Conservation (phyloP, 2,113 vertebrate species). For the Myotis yumanensis region DNA sequence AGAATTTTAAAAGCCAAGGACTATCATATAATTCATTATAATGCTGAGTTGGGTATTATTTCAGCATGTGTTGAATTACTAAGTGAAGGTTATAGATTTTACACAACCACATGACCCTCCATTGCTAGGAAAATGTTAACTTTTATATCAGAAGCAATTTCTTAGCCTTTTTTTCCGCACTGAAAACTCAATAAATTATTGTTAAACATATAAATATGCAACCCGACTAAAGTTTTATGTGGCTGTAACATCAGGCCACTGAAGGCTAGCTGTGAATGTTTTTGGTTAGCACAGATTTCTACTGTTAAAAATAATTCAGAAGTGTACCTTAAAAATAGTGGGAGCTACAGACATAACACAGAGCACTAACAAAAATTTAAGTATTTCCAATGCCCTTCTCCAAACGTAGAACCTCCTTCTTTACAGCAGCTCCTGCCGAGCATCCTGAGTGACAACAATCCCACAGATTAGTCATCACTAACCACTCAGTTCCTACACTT, state of each 20-base stretch:
- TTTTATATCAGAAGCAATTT: constrained; percentile 16
- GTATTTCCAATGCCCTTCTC: not conserved
- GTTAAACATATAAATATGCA: not conserved
- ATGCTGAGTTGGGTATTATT: not conserved
- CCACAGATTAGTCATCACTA: not conserved
- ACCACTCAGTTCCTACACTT: not conserved
- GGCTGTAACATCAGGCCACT: not conserved
- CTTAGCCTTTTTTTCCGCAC: not conserved
- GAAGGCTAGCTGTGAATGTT: not conserved
- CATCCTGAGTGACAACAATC: not conserved
- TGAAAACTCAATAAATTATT: not conserved
- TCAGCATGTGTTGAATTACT: not conserved
- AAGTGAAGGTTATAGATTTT: not conserved
- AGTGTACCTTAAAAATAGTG: not conserved
- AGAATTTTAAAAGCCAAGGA: not conserved
- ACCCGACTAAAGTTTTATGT: not conserved
- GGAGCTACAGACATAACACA: not conserved
- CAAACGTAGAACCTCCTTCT: not conserved
- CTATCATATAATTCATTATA: not conserved
- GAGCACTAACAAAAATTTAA: not conserved
- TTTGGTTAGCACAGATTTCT: not conserved
- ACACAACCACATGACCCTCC: not conserved
- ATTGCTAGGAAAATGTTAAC: not conserved
- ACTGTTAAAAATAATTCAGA: not conserved
- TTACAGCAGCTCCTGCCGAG: not conserved